Evolutionary conservation across 92 coral and sea anemone genomes (phyloP), one percentile per base, ranked within the genome.

Genomic region (Palythoa grandis): DNA sequence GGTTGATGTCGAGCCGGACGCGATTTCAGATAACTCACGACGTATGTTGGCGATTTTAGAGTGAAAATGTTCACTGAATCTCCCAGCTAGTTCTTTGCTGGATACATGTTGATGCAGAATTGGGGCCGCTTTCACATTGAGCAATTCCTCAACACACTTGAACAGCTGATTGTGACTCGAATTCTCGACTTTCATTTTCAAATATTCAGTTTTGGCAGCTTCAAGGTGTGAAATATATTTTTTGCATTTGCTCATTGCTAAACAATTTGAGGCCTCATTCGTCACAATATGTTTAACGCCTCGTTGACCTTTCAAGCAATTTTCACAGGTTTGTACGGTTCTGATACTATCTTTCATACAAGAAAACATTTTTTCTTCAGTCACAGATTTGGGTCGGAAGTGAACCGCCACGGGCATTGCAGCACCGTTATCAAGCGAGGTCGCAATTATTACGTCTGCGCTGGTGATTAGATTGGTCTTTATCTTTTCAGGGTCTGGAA

Each of bases 361-460:
- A 17, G 87, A 73, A 16, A 90, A 75, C 16, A 90, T 52, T 13
- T 85, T 40, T 74, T 86, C 88, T 4, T 85, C 87, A 50, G 71
- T 40, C 47, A 87, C 88, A 25, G 88, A 82, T 73, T 90, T 90
- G 7, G 88, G 90, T 3, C 72, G 90, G 80, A 40, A 87, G 58
- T 54, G 79, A 16, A 90, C 90, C 17, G 88, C 88, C 24, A 87
- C 87, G 0, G 93, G 93, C 88, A 91, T 87, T 56, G 93, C 12
- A 16, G 83, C 79, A 74, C 58, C 74, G 40, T 90, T 90, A 22
- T 88, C 91, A 12, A 83, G 60, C 13, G 88, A 77, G 54, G 80
- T 91, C 39, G 87, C 72, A 65, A 22, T 23, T 1, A 73, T 83
- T 8, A 91, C 88, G 22, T 91, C 91, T 43, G 91, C 90, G 23